phyloP scores from a whole-genome alignment of 2,888 invertebrate species.

The Halictus ligatus region DNA sequence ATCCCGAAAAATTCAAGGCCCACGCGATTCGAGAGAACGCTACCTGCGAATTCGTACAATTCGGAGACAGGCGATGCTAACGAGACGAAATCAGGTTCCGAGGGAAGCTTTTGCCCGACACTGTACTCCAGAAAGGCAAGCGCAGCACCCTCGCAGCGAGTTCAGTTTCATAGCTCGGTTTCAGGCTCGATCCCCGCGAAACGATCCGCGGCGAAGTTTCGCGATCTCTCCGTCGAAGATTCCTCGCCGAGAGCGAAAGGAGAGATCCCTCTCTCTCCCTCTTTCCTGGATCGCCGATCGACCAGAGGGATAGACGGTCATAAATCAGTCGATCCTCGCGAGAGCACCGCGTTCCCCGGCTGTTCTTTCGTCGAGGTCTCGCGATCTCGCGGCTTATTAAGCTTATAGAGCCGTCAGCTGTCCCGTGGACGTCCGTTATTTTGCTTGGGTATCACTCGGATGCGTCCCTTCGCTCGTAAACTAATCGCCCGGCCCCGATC shows the following conservation, averaged over 20 bases:
- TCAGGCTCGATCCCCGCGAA: not conserved
- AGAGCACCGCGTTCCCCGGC: constrained; percentile 6
- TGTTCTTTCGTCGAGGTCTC: constrained; percentile 24
- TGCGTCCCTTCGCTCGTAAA: not conserved
- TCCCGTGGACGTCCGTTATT: constrained; percentile 36
- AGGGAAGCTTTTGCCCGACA: not conserved
- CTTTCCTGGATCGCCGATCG: constrained; percentile 16
- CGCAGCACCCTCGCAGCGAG: not conserved
- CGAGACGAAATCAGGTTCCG: not conserved
- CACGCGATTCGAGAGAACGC: no score
- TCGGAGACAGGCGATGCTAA: not conserved
- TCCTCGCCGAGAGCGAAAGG: constrained; percentile 14
- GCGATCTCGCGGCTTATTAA: constrained; percentile 50
- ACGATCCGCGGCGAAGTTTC: constrained; percentile 3
- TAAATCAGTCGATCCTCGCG: constrained; percentile 53
- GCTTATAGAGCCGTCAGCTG: constrained; percentile 53
- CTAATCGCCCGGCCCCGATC: constrained; percentile 17
- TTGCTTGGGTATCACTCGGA: constrained; percentile 15
- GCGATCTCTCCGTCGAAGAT: constrained; percentile 14
- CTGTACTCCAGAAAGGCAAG: not conserved
- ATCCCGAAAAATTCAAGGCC: no score
- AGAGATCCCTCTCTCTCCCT: not conserved
- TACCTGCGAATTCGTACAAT: not conserved
- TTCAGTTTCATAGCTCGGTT: not conserved
- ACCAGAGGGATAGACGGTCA: constrained; percentile 8